phyloP scores from a whole-genome alignment of 1,140 invertebrate species.

The Brachionus calyciflorus region DNA sequence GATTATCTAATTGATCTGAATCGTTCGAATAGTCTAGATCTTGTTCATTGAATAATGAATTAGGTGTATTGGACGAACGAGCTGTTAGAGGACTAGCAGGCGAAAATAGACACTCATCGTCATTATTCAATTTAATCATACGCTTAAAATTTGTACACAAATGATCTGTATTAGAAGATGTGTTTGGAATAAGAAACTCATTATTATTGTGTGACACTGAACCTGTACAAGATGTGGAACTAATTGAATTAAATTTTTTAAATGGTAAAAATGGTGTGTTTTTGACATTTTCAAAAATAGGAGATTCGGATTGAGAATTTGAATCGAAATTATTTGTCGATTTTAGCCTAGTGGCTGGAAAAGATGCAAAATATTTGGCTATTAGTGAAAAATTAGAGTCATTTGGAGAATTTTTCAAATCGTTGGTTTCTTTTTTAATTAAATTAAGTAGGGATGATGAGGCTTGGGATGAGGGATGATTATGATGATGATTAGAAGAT shows the following conservation, averaged over 20 bases:
- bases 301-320: background rate
- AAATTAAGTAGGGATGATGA: background rate
- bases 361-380: constrained; percentile 44
- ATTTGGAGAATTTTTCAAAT: background rate
- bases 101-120: background rate
- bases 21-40: background rate
- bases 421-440: background rate
- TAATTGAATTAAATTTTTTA: constrained; percentile 9
- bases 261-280: constrained; percentile 33
- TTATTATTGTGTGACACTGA: background rate
- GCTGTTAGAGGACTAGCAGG: constrained; percentile 23
- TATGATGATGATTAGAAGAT: constrained; percentile 29
- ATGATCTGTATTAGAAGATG: background rate
- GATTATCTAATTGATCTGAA: constrained; percentile 16
- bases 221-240: background rate
- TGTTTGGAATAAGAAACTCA: background rate
- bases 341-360: constrained; percentile 30
- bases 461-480: background rate
- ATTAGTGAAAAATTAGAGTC: constrained; percentile 29
- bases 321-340: background rate
- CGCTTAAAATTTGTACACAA: constrained; percentile 42
- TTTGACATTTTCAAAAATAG: background rate
- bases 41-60: background rate
- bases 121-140: background rate
- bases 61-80: background rate